Evolutionary conservation across 2,797 vertebrate species (phyloP).

Genomic region (Acomys russatus): DNA sequence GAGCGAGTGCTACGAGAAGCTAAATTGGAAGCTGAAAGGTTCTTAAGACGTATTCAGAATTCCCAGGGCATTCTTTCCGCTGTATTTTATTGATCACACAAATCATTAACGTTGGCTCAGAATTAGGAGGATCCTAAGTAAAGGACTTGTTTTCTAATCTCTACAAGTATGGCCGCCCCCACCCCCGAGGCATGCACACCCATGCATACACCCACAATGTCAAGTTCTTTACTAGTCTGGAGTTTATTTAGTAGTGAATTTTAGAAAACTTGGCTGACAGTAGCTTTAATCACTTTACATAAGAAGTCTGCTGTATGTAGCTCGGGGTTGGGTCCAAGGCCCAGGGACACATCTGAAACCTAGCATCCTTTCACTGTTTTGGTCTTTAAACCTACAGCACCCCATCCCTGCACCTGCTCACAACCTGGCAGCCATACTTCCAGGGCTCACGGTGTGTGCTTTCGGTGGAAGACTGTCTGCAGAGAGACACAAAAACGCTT

Average conservation of each 20-base stretch:
- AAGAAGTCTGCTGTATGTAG: neutral
- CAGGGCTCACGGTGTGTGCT: neutral
- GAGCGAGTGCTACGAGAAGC: neutral
- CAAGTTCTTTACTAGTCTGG: neutral
- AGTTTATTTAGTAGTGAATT: neutral
- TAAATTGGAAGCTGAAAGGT: neutral
- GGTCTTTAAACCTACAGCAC: neutral
- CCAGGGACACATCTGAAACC: neutral
- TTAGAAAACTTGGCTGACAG: neutral
- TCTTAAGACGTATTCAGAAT: constrained; percentile 17
- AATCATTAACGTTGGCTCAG: neutral
- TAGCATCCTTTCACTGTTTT: neutral
- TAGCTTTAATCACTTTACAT: neutral
- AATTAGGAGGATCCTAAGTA: neutral
- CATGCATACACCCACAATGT: neutral
- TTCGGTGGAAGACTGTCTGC: neutral
- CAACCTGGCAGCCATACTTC: neutral
- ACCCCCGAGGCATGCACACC: neutral
- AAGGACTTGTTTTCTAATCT: neutral
- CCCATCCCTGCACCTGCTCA: neutral
- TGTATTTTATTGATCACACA: neutral
- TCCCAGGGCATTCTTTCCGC: neutral
- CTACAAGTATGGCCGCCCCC: neutral
- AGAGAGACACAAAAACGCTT: neutral
- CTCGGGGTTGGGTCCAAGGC: neutral